Evolutionary conservation across 2,888 invertebrate genomes (phyloP).

Genomic region (Rhodophaea formosa): DNA sequence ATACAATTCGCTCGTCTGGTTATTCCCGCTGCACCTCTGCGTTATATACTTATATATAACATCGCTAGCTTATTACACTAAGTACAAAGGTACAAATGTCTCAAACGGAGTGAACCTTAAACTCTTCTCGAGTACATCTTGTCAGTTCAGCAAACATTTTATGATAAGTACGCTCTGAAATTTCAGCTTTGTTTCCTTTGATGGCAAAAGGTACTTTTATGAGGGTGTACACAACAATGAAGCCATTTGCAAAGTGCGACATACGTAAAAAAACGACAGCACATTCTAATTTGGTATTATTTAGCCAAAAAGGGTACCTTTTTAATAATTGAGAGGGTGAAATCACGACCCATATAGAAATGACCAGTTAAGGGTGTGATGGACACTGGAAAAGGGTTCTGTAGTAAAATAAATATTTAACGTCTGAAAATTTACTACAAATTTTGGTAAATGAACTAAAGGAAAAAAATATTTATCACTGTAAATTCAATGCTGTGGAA

Average conservation of each 20-base stretch:
- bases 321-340: slow-evolving; percentile 34
- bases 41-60: too few species aligned
- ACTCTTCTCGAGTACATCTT: too few species aligned
- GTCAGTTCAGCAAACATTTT: neutral
- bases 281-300: slow-evolving; percentile 10
- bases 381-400: neutral
- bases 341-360: slow-evolving; percentile 20
- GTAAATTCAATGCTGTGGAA: too few species aligned
- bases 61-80: too few species aligned
- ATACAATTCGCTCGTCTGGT: too few species aligned
- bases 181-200: neutral
- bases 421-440: too few species aligned
- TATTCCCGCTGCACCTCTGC: too few species aligned
- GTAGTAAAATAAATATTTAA: neutral
- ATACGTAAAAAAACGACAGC: neutral
- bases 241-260: neutral
- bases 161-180: neutral
- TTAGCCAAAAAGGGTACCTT: slow-evolving; percentile 21
- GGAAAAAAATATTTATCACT: too few species aligned
- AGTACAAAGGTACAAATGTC: too few species aligned
- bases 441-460: too few species aligned
- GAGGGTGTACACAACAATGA: neutral
- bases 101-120: too few species aligned
- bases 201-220: neutral
- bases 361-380: neutral